These are phyloP conservation scores for Polyommatus iphigenia DNA, from an alignment of 2,888 invertebrate genomes.

Conservation along the genomic window DNA sequence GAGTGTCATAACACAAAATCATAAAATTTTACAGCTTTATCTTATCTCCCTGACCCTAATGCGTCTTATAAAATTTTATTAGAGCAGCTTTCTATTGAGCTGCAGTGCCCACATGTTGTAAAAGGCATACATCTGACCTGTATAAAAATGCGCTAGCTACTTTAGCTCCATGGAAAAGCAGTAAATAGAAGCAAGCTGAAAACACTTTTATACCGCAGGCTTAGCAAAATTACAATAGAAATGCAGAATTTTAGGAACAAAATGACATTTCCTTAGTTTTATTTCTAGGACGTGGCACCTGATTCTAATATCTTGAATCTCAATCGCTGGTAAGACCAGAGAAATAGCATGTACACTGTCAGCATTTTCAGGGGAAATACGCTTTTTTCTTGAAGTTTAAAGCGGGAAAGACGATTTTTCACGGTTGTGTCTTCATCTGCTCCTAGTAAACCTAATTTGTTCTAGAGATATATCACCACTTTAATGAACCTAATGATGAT, in stretches of 20 bases:
- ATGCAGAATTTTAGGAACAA: background rate
- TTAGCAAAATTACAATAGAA: too few relatives aligned
- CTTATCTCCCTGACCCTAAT: constrained; percentile 18
- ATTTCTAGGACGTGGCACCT: too few relatives aligned
- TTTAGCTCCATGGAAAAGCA: background rate
- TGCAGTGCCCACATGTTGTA: background rate
- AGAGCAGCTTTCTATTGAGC: constrained; percentile 4
- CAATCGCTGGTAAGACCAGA: too few relatives aligned
- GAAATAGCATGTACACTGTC: too few relatives aligned
- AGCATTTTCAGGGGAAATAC: too few relatives aligned
- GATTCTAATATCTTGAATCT: too few relatives aligned
- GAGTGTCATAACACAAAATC: background rate
- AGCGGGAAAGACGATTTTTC: too few relatives aligned
- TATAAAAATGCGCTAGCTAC: background rate
- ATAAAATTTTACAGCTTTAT: background rate
- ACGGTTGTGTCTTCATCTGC: background rate
- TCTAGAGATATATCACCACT: background rate
- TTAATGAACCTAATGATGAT: background rate
- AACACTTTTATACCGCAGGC: background rate
- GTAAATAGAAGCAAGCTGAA: background rate
- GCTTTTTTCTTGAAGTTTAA: too few relatives aligned
- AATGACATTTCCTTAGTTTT: too few relatives aligned
- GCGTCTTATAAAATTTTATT: constrained; percentile 19
- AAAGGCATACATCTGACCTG: background rate
- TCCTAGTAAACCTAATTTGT: background rate